Evolutionary conservation across 2,888 invertebrate species (phyloP).

Genomic region (Octonoba sinensis): DNA sequence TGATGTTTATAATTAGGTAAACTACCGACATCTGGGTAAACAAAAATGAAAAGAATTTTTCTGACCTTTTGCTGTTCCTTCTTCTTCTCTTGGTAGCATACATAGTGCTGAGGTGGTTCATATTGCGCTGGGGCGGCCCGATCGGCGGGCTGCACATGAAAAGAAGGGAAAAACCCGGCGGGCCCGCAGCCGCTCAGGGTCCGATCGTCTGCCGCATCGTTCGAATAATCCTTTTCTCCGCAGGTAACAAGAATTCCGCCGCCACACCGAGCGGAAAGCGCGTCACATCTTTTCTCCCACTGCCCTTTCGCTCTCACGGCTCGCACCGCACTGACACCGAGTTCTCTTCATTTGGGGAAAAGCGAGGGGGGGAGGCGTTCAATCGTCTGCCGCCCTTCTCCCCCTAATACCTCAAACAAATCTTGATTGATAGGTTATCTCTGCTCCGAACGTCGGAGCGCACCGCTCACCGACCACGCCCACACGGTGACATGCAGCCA

Average conservation of each 20-base stretch:
- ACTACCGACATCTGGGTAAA: too few species aligned
- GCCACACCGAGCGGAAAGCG: neutral
- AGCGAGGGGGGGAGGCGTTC: neutral
- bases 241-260: neutral
- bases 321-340: constrained; percentile 47
- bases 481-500: constrained; percentile 49
- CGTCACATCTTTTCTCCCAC: neutral
- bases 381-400: constrained; percentile 9
- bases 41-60: constrained; percentile 33
- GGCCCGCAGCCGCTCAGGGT: constrained; percentile 20
- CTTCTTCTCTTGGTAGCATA: constrained; percentile 96
- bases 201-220: constrained; percentile 18
- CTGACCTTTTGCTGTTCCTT: constrained; percentile 95
- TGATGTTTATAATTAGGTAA: too few species aligned
- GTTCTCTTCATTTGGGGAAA: constrained; percentile 9
- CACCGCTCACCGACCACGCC: constrained; percentile 37
- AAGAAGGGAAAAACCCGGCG: constrained; percentile 26
- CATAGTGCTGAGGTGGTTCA: constrained; percentile 94
- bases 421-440: constrained; percentile 62
- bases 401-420: constrained; percentile 55
- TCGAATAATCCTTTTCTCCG: constrained; percentile 25
- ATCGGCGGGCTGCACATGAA: constrained; percentile 41
- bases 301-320: constrained; percentile 10
- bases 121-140: constrained; percentile 68
- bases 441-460: constrained; percentile 11